These are phyloP conservation scores for Camponotus pennsylvanicus DNA, from an alignment of 1,140 invertebrate species.

Conservation along the genomic window DNA sequence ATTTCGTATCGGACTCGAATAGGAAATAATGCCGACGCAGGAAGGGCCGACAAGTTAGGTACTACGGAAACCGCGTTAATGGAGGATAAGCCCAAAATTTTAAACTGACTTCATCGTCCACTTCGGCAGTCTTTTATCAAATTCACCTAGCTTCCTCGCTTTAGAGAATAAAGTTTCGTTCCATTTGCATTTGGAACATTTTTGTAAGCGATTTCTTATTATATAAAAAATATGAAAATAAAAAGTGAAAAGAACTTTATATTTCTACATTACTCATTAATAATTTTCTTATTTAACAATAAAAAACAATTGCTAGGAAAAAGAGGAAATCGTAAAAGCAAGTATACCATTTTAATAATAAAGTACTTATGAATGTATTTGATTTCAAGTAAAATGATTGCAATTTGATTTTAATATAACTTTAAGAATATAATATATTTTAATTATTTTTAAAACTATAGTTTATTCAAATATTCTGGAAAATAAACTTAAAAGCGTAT, in stretches of 20 bases:
- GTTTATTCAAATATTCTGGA: not conserved
- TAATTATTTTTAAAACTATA: not conserved
- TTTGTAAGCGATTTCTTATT: not conserved
- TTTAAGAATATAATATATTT: not conserved
- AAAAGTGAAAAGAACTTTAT: not conserved
- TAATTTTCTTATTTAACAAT: not conserved
- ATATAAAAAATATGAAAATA: not conserved
- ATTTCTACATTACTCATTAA: not conserved
- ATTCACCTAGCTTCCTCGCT: constrained; percentile 48
- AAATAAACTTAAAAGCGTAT: not conserved
- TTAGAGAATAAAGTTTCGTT: not conserved
- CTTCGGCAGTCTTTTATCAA: constrained; percentile 57
- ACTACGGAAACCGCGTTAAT: constrained; percentile 73
- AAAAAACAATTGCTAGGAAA: not conserved
- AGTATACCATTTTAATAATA: not conserved
- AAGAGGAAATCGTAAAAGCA: not conserved
- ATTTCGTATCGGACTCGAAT: not conserved
- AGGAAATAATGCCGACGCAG: constrained; percentile 44
- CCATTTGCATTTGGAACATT: not conserved
- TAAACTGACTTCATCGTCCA: constrained; percentile 69
- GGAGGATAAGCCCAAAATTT: constrained; percentile 75
- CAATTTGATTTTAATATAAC: not conserved
- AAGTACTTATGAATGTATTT: not conserved
- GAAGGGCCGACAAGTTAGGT: constrained; percentile 3
- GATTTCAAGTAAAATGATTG: not conserved